Base-by-base conservation (phyloP, 2,113 vertebrate species). In the Delphinapterus leucas region DNA sequence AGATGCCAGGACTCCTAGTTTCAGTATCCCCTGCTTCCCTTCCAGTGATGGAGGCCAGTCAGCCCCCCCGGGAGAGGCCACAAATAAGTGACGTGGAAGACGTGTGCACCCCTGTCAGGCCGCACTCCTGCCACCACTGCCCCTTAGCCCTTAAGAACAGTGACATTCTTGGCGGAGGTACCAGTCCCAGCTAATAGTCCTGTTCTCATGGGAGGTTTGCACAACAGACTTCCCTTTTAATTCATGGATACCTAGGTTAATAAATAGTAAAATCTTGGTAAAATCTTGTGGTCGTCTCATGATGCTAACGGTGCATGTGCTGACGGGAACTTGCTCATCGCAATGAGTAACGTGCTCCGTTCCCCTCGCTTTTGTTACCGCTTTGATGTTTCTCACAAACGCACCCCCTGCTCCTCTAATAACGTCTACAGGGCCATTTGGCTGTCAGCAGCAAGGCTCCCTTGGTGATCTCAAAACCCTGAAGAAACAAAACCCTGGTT, bases 361-460 rank as follows among this genome's bases (percentile, higher is more conserved):
- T 67, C 86, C 6, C 0, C 55, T 58, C 23, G 88, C 53, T 96
- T 84, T 80, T 71, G 61, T 38, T 95, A 95, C 86, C 60, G 68
- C 90, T 81, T 71, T 96, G 97, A 96, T 44, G 25, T 97, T 97
- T 97, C 74, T 95, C 92, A 98, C 41, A 98, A 98, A 97, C 60
- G 47, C 89, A 36, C 60, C 36, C 92, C 88, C 97, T 36, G 4
- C 70, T 97, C 25, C 15, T 73, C 93, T 97, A 95, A 97, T 88
- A 80, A 92, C 44, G 20, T 95, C 92, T 95, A 33, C 4, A 79
- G 88, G 97, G 70, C 36, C 95, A 70, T 96, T 96, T 70, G 67
- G 15, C n/a, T 81, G 82, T 55, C 73, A 77, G 49, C 38, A 84
- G 77, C 33, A 76, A 87, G 88, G n/a, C 2, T 33, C 82, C 31